A percentile compares a stretch with the other conserved stretches of the same genome.
phyloP scores from a whole-genome alignment of 2,888 invertebrate species.

The Lapara coniferarum region DNA sequence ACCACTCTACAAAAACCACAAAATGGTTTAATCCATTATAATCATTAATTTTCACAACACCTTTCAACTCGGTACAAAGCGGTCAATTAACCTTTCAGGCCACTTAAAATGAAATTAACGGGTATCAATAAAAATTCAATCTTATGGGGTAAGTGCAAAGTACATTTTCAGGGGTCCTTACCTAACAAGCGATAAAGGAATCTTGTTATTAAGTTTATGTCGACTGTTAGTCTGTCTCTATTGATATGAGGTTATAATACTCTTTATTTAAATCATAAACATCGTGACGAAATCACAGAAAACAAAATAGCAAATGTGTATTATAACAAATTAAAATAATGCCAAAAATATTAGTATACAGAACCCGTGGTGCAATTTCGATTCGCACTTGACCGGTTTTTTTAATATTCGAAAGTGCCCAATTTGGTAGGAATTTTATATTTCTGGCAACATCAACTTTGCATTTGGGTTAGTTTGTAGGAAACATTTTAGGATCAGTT shows the following conservation, averaged over 20 bases:
- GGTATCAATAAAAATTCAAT: conserved; percentile 25
- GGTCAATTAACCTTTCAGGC: conserved; percentile 17
- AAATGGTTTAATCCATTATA: conserved; percentile 1
- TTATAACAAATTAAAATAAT: too few species aligned
- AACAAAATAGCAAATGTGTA: too few species aligned
- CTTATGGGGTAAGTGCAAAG: conserved; percentile 5
- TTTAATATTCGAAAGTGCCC: conserved; percentile 15
- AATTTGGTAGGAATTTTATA: conserved; percentile 16
- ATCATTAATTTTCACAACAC: conserved; percentile 1
- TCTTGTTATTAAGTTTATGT: too few species aligned
- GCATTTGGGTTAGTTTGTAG: conserved; percentile 27
- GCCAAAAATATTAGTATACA: too few species aligned
- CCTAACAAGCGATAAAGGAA: too few species aligned
- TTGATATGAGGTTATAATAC: too few species aligned
- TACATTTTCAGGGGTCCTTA: neutral
- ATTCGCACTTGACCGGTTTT: too few species aligned
- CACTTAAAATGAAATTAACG: conserved; percentile 24
- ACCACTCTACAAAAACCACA: neutral
- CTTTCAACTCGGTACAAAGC: neutral
- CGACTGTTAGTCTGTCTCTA: too few species aligned
- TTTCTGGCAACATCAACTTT: conserved; percentile 12
- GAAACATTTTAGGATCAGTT: neutral
- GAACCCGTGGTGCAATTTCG: too few species aligned
- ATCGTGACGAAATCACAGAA: too few species aligned
- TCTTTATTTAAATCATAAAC: too few species aligned